Evolutionary conservation across 1,140 invertebrate genomes (phyloP).

Genomic region (Arctopsyche grandis): DNA sequence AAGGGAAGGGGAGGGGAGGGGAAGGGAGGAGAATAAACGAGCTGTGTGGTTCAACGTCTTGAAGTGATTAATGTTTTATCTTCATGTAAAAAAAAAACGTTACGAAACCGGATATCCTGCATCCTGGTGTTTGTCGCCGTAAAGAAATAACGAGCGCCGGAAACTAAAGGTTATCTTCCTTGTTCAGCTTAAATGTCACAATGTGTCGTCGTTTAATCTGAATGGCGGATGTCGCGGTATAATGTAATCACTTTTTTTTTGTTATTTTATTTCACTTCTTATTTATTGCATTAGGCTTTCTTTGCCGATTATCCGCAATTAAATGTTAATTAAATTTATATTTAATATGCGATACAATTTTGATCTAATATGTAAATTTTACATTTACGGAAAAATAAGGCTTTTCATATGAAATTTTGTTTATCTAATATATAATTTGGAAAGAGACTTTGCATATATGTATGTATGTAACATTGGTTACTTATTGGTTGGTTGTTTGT

Average conservation of each 20-base stretch:
- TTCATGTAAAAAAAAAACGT: slow-evolving; percentile 6
- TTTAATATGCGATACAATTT: too few species aligned
- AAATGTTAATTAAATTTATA: too few species aligned
- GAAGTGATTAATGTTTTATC: slow-evolving; percentile 32
- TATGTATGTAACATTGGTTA: too few species aligned
- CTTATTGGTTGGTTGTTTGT: too few species aligned
- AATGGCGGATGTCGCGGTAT: slow-evolving; percentile 32
- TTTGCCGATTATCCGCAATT: too few species aligned
- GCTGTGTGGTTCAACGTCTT: not conserved
- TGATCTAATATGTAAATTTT: too few species aligned
- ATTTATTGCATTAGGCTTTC: too few species aligned
- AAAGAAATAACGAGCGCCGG: slow-evolving; percentile 34
- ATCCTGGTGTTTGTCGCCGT: slow-evolving; percentile 23
- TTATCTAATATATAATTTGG: too few species aligned
- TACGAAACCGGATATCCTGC: slow-evolving; percentile 32
- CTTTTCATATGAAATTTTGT: too few species aligned
- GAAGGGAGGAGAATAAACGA: not conserved
- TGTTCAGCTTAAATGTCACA: slow-evolving; percentile 35
- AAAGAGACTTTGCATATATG: too few species aligned
- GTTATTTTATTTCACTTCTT: not conserved
- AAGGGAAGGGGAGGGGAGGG: not conserved
- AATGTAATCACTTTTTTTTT: slow-evolving; percentile 13
- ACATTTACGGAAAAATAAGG: too few species aligned
- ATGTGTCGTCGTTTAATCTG: slow-evolving; percentile 35
- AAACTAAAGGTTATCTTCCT: slow-evolving; percentile 37